Evolutionary conservation across 2,797 vertebrate species (phyloP), one percentile per base, ranked within the genome.

Genomic region (Helicolenus hilgendorfi): DNA sequence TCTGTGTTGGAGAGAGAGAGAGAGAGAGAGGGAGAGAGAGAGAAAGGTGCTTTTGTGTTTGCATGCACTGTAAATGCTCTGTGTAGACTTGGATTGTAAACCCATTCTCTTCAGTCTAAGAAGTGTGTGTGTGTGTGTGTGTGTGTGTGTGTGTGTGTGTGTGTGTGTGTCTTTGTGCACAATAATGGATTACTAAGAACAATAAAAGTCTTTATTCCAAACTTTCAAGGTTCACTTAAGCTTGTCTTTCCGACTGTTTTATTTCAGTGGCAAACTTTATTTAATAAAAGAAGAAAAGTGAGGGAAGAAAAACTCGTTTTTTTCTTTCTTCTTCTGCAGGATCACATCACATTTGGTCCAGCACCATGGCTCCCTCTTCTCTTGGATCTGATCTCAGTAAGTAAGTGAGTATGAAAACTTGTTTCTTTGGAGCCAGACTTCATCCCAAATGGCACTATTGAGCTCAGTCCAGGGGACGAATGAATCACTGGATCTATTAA

Each of bases 401-500:
- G 11, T 56, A 13, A 80, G 31, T 49, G 7, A 45, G 38, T 55
- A 83, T 81, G 59, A 59, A 81, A 81, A 65, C 4, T 0, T 18
- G 8, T 64, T 77, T 26, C 20, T 15, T 70, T 26, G 1, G 3
- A 70, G 84, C 38, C 82, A 89, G 26, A 60, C 63, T 63, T 73
- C 29, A 56, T 24, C 22, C 33, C 70, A 63, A 70, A 77, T 62
- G 63, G 22, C 55, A 60, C 35, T 20, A 60, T 55, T 77, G 5
- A 64, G 29, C 26, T 67, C 3, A 4, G 64, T 36, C 24, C 27
- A 63, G 22, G 1, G 45, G 62, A 82, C 27, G 31, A 84, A 74
- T 79, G 72, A 85, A 77, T 88, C 56, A 73, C 53, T 22, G 73
- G 10, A 49, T 73, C 55, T n/a, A 67, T 41, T 13, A 65, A 68